These are phyloP conservation scores for Drosophila neotestacea DNA, from an alignment of 2,888 invertebrate species.

Conservation along the genomic window DNA sequence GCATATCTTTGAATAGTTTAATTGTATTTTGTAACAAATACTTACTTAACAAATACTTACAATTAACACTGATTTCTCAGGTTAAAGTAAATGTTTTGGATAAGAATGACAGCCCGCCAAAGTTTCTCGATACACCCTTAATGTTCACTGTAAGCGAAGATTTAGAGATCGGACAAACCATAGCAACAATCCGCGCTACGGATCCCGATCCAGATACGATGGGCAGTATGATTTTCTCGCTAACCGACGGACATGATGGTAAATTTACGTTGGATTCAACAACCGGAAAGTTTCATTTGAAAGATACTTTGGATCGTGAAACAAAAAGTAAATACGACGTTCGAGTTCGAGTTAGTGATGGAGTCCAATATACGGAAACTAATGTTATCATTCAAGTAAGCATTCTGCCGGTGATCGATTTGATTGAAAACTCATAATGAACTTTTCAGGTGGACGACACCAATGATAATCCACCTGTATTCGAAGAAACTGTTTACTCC, in stretches of 20 bases:
- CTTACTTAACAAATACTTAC: neutral
- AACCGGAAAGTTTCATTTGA: slow-evolving; percentile 90
- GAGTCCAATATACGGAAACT: slow-evolving; percentile 93
- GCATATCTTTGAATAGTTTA: no score
- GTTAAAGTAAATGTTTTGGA: slow-evolving; percentile 94
- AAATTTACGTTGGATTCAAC: slow-evolving; percentile 90
- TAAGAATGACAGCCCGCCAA: slow-evolving; percentile 97
- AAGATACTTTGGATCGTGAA: slow-evolving; percentile 94
- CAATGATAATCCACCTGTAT: slow-evolving; percentile 97
- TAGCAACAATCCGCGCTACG: slow-evolving; percentile 91
- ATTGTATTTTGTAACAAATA: no score
- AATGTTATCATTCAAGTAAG: slow-evolving; percentile 92
- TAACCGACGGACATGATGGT: slow-evolving; percentile 88
- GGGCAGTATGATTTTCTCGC: slow-evolving; percentile 91
- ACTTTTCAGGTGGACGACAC: slow-evolving; percentile 92
- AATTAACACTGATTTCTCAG: slow-evolving; percentile 87
- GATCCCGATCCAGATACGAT: slow-evolving; percentile 95
- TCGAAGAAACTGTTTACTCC: slow-evolving; percentile 94
- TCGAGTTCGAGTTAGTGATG: slow-evolving; percentile 94
- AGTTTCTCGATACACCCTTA: slow-evolving; percentile 91
- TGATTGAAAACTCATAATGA: neutral
- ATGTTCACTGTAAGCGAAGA: slow-evolving; percentile 94
- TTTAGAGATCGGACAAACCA: slow-evolving; percentile 91
- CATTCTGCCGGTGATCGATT: slow-evolving; percentile 1
- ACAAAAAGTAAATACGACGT: slow-evolving; percentile 91